Percentiles rank a stretch among this genome's conserved stretches.
These are phyloP conservation scores for Siphlonurus alternatus DNA, from an alignment of 2,888 invertebrate genomes.

Conservation along the genomic window DNA sequence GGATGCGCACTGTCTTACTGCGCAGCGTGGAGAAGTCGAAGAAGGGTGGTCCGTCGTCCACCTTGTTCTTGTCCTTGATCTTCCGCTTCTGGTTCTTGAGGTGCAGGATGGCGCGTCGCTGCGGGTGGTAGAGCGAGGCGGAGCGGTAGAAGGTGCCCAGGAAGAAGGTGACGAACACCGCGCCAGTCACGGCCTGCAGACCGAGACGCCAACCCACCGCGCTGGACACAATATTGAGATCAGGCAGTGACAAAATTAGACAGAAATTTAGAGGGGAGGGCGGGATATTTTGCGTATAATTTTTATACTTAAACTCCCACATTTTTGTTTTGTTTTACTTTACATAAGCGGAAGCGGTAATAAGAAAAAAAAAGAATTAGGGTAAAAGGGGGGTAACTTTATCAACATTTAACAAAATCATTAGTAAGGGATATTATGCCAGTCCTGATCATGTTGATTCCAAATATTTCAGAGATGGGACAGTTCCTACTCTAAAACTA, in stretches of 20 bases:
- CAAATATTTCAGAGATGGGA: too few species aligned
- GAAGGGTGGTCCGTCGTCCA: slow-evolving; percentile 63
- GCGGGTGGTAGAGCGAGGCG: slow-evolving; percentile 75
- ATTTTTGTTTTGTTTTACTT: not conserved
- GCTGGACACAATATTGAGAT: slow-evolving; percentile 31
- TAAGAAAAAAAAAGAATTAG: too few species aligned
- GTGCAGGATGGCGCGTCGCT: slow-evolving; percentile 69
- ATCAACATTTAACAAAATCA: too few species aligned
- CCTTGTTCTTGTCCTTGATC: slow-evolving; percentile 60
- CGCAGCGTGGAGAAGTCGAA: slow-evolving; percentile 72
- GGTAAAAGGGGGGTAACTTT: too few species aligned
- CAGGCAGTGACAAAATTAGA: not conserved
- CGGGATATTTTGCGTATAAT: not conserved
- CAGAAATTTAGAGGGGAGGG: not conserved
- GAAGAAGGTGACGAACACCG: slow-evolving; percentile 65
- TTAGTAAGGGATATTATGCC: too few species aligned
- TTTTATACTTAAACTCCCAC: not conserved
- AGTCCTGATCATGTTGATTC: too few species aligned
- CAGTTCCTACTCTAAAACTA: too few species aligned
- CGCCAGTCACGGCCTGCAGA: slow-evolving; percentile 70
- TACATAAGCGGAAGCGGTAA: too few species aligned
- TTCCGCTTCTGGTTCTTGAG: slow-evolving; percentile 76
- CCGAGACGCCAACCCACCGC: slow-evolving; percentile 68
- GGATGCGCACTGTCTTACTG: slow-evolving; percentile 68
- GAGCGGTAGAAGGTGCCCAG: slow-evolving; percentile 77